phyloP scores from a whole-genome alignment of 2,888 invertebrate genomes.

The Colletes collaris region DNA sequence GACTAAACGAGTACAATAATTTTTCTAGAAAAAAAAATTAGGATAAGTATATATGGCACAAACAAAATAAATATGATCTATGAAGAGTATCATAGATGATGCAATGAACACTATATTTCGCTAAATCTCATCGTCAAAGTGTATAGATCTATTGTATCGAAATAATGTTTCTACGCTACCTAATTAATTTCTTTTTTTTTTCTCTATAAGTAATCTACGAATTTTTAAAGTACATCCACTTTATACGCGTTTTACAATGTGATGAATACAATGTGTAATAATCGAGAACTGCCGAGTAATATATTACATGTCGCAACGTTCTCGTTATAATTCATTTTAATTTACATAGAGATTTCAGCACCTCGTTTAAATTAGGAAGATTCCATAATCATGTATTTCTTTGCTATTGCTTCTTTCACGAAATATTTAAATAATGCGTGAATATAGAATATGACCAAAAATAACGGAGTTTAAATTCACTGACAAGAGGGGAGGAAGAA shows the following conservation, averaged over 20 bases:
- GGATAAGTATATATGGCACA: constrained; percentile 64
- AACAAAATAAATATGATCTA: constrained; percentile 48
- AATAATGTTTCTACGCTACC: constrained; percentile 8
- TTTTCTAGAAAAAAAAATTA: constrained; percentile 55
- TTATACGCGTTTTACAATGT: background rate
- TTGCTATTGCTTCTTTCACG: constrained; percentile 16
- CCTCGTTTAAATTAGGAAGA: constrained; percentile 27
- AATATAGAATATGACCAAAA: constrained; percentile 1
- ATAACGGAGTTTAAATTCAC: no score
- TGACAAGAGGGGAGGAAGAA: no score
- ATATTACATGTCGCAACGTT: constrained; percentile 21
- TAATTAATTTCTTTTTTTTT: constrained; percentile 4
- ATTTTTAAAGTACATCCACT: constrained; percentile 10
- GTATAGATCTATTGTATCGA: background rate
- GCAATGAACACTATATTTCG: constrained; percentile 1
- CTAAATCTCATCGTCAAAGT: constrained; percentile 18
- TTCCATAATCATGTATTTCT: background rate
- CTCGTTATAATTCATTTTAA: constrained; percentile 6
- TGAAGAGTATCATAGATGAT: constrained; percentile 18
- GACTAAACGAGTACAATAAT: constrained; percentile 21
- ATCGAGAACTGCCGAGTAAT: constrained; percentile 33
- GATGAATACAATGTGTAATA: constrained; percentile 15
- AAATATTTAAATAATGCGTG: constrained; percentile 8
- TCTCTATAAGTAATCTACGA: background rate
- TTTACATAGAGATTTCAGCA: constrained; percentile 33